Base-by-base conservation (phyloP, 2,888 invertebrate species). In the Anaspis maculata region DNA sequence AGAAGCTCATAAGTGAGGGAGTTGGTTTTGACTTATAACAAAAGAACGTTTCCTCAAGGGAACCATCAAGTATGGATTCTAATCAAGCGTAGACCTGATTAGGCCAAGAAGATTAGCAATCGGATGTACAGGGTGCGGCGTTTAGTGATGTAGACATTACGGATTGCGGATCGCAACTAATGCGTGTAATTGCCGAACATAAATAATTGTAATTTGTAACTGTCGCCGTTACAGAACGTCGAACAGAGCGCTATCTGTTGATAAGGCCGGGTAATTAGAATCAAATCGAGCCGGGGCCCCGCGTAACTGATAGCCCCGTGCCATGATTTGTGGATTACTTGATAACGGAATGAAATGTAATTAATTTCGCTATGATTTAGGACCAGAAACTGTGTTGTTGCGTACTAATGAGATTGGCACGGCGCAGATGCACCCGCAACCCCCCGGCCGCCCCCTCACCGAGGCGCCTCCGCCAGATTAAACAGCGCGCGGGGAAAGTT, bases 261-360 rank as follows among this genome's bases (percentile, higher is more conserved):
- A 51, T 49, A 49, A 48, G 42, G 41, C 38, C 34, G 5, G 40
- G 54, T 59, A 61, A 59, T 60, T 61, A 58, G 55, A 57, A 59
- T 55, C 54, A 57, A 58, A 60, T 59, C 58, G 56, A 51, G 50
- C 52, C 41, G n/a, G n/a, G n/a, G n/a, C n/a, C n/a, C n/a, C n/a
- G n/a, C n/a, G 49, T 52, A 57, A 56, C 58, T 58, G 59, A 61
- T 62, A 58, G 57, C 45, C 10, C 12, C 49, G 41, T 45, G 38
- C 46, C 48, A 51, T 62, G 64, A 64, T 64, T 64, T 64, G 62
- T 62, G 62, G 56, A 59, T 58, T 51, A 54, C 54, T 56, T 59
- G 62, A 62, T 62, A 64, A 61, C 59, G 54, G 52, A 56, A 54
- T 53, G 59, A 58, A 59, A 56, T 46, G 60, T 59, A 61, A 64